These are phyloP conservation scores for Pachyrhynchus sulphureomaculatus DNA, from an alignment of 1,140 invertebrate genomes.

Conservation along the genomic window DNA sequence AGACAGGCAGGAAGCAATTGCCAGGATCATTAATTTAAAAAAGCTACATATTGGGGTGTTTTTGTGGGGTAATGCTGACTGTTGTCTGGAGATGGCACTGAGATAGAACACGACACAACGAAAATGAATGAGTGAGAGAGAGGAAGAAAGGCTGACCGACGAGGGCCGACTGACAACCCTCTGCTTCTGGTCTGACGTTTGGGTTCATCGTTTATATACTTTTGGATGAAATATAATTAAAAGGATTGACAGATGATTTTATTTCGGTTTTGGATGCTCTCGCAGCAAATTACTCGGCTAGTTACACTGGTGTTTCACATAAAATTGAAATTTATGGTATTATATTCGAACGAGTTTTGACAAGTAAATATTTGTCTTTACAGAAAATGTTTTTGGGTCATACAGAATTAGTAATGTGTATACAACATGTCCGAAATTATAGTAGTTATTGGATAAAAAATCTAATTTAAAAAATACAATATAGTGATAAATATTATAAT, in stretches of 20 bases:
- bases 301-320: slow-evolving; percentile 18
- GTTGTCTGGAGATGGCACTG: slow-evolving; percentile 54
- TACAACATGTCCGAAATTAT: too few species aligned
- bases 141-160: slow-evolving; percentile 36
- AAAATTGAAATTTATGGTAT: slow-evolving; percentile 23
- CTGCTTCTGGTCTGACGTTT: slow-evolving; percentile 32
- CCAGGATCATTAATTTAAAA: slow-evolving; percentile 54
- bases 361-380: slow-evolving; percentile 9
- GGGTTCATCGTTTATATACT: slow-evolving; percentile 33
- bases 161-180: slow-evolving; percentile 31
- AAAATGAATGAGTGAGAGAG: slow-evolving; percentile 48
- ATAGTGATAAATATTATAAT: too few species aligned
- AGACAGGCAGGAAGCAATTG: slow-evolving; percentile 50
- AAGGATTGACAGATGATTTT: slow-evolving; percentile 29
- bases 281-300: slow-evolving; percentile 14
- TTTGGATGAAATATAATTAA: slow-evolving; percentile 31
- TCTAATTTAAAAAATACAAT: too few species aligned
- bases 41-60: slow-evolving; percentile 54
- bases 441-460: too few species aligned
- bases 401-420: too few species aligned
- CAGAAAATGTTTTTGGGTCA: slow-evolving; percentile 1
- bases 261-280: slow-evolving; percentile 18
- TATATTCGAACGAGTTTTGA: not conserved
- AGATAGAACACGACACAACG: slow-evolving; percentile 52
- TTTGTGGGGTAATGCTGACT: slow-evolving; percentile 53